Evolutionary conservation across 2,888 invertebrate genomes (phyloP).

Genomic region (Drosophila subquinaria): DNA sequence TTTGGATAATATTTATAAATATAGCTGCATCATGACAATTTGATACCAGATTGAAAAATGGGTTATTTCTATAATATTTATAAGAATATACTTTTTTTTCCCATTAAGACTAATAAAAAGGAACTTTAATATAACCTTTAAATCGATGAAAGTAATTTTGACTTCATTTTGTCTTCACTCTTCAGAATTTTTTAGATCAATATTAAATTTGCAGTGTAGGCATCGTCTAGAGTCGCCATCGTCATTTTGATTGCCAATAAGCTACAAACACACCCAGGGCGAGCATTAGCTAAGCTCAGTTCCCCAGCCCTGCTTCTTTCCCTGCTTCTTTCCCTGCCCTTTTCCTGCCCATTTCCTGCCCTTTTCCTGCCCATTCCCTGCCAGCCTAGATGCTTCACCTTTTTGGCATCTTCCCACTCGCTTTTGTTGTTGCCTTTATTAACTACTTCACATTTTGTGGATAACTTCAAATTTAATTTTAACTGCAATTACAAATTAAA

Average conservation of each 20-base stretch:
- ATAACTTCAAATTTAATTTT: conserved; percentile 51
- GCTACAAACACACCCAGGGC: conserved; percentile 71
- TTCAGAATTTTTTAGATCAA: background rate
- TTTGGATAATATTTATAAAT: no score
- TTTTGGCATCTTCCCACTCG: conserved; percentile 11
- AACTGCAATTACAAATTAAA: conserved; percentile 73
- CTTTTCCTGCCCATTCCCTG: background rate
- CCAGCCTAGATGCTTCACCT: conserved; percentile 17
- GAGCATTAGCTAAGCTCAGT: conserved; percentile 49
- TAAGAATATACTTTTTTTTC: no score
- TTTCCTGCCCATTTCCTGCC: background rate
- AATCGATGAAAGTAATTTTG: no score
- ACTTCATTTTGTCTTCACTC: background rate
- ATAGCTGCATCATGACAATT: no score
- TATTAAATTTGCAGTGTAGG: conserved; percentile 27
- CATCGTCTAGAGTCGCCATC: conserved; percentile 26
- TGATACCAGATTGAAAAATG: no score
- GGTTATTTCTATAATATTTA: no score
- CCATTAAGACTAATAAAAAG: no score
- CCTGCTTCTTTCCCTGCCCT: background rate
- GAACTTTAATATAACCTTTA: no score
- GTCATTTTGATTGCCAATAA: conserved; percentile 72
- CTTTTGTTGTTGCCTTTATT: conserved; percentile 47
- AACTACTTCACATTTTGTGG: conserved; percentile 37
- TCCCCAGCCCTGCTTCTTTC: background rate